Evolutionary conservation across 1,140 invertebrate genomes (phyloP).

Genomic region (Euschistus heros): DNA sequence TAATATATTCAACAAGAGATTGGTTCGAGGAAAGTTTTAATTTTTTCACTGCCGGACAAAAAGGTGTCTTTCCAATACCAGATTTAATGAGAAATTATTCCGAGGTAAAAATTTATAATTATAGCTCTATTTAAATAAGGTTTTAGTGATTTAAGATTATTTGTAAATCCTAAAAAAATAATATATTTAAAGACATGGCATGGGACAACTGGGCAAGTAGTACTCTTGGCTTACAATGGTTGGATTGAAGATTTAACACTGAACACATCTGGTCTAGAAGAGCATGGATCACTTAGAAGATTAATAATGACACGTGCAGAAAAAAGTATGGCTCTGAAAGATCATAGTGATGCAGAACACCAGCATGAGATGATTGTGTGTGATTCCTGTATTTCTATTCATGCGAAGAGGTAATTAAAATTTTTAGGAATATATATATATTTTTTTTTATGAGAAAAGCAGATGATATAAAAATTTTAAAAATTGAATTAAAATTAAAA

Average conservation of each 20-base stretch:
- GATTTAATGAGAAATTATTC: conserved; percentile 6
- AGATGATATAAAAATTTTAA: not conserved
- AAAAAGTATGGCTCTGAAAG: not conserved
- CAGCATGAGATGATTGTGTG: conserved; percentile 20
- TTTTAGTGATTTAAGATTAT: not conserved
- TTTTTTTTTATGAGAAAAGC: not conserved
- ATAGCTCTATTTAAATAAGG: not conserved
- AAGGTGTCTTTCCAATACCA: conserved; percentile 5
- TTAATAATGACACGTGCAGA: conserved; percentile 11
- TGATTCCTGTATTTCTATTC: conserved; percentile 9
- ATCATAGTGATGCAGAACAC: not conserved
- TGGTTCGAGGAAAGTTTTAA: conserved; percentile 19
- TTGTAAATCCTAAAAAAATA: not conserved
- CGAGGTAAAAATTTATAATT: not conserved
- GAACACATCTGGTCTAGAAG: not conserved
- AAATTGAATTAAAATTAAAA: not conserved
- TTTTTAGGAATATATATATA: not conserved
- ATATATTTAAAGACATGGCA: conserved; percentile 2
- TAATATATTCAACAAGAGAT: conserved; percentile 12
- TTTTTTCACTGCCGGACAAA: conserved; percentile 10
- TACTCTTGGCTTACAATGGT: conserved; percentile 20
- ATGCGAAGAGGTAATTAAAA: conserved; percentile 9
- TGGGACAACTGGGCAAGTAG: not conserved
- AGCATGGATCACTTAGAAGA: conserved; percentile 14
- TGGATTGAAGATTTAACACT: conserved; percentile 16